Evolutionary conservation across 1,140 invertebrate species (phyloP), one percentile per base, ranked within the genome.

Genomic region (Neuroterus valhalla): DNA sequence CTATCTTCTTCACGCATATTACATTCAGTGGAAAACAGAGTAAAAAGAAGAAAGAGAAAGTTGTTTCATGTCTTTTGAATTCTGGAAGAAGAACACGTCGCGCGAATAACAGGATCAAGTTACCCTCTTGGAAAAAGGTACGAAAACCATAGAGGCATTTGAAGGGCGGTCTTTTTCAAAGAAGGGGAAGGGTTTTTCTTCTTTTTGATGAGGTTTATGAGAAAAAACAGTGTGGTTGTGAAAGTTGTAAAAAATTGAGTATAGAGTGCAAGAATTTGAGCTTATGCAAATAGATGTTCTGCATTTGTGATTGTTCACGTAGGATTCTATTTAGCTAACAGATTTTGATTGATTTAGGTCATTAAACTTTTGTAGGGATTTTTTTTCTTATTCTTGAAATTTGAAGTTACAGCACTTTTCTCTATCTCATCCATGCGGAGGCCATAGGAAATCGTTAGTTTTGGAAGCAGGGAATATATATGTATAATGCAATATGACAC

Each of bases 71-170:
- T 76, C 52, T 70, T 66, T 66, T 55, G 79, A 69, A 77, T 79
- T 78, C 74, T 76, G 71, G 75, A 75, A 80, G 79, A 31, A 62
- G 55, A 75, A 72, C 82, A 84, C 74, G 75, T 82, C 85, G 84
- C 84, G 84, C 83, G 81, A 85, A 84, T 87, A 89, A 88, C 85
- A 88, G 85, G 88, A 89, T 89, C 88, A 87, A 79, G 84, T 88
- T 89, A 85, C 87, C 78, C 80, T 80, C 80, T 81, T 84, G 80
- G 83, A 83, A 86, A 72, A 80, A 23, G 38, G 55, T 48, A 31
- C 10, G 62, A 26, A 43, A 23, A 66, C 42, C 71, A 17, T 55
- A 14, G 21, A 46, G 50, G 26, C 74, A 75, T 76, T 75, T 76
- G 68, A 79, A 43, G 44, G 14, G 52, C 66, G 66, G 45, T 44